These are phyloP conservation scores for Sphaeramia orbicularis DNA, from an alignment of 2,797 vertebrate species.

Conservation along the genomic window DNA sequence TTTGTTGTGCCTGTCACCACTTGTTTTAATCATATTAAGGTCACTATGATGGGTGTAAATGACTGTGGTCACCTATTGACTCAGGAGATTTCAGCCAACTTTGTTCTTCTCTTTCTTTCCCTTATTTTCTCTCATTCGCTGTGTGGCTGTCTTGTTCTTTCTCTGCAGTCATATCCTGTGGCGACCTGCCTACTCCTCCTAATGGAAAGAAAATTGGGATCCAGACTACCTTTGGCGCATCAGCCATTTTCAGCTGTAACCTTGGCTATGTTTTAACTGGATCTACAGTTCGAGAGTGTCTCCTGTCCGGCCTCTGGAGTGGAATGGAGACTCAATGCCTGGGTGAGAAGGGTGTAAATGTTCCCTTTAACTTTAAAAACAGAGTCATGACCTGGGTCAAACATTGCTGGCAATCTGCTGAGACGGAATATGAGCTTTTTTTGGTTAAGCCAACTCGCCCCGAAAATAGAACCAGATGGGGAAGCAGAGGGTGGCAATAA, in stretches of 20 bases:
- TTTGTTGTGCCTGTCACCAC: too few relatives aligned
- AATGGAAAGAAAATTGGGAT: slow-evolving; percentile 99
- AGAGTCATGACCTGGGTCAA: slow-evolving; percentile 43
- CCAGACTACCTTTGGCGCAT: slow-evolving; percentile 94
- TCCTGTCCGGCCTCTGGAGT: slow-evolving; percentile 97
- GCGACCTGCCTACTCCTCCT: slow-evolving; percentile 92
- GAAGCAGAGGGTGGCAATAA: slow-evolving; percentile 44
- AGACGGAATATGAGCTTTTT: slow-evolving; percentile 29
- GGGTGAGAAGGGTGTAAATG: slow-evolving; percentile 84
- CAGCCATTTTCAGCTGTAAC: slow-evolving; percentile 96
- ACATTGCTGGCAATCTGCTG: slow-evolving; percentile 25
- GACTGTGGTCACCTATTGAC: slow-evolving; percentile 67
- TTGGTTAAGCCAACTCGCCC: slow-evolving; percentile 21
- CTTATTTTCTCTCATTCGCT: slow-evolving; percentile 33
- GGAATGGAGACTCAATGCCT: slow-evolving; percentile 93
- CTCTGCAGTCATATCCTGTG: slow-evolving; percentile 94
- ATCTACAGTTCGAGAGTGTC: slow-evolving; percentile 94
- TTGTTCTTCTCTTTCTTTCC: slow-evolving; percentile 43
- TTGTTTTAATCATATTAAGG: slow-evolving; percentile 63
- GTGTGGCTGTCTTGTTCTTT: slow-evolving; percentile 25
- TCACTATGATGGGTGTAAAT: slow-evolving; percentile 62
- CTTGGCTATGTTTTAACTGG: slow-evolving; percentile 93
- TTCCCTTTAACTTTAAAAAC: slow-evolving; percentile 39
- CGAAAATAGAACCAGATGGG: slow-evolving; percentile 56
- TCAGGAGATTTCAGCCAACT: slow-evolving; percentile 64